These are phyloP conservation scores for Anisognathus igniventris DNA, from an alignment of 2,797 vertebrate species.

Conservation along the genomic window DNA sequence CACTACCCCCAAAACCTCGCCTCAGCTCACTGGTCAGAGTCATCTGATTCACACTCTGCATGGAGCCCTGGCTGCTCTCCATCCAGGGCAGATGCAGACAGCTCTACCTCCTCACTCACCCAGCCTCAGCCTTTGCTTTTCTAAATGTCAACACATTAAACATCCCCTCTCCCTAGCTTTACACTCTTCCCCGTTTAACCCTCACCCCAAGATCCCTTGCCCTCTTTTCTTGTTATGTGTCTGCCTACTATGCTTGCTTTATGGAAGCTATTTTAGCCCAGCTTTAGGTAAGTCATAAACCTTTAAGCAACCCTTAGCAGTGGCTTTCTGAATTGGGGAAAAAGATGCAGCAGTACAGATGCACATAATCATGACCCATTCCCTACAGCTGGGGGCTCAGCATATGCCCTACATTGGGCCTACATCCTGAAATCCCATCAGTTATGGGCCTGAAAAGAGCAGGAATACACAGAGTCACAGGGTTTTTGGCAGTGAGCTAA, in stretches of 20 bases:
- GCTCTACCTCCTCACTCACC: background rate
- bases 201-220: background rate
- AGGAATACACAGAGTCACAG: background rate
- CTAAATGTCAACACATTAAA: background rate
- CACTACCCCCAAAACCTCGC: background rate
- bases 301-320: background rate
- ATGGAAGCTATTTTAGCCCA: background rate
- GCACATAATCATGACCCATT: background rate
- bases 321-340: background rate
- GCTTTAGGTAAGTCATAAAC: background rate
- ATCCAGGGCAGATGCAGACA: background rate
- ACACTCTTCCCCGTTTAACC: background rate
- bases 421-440: background rate
- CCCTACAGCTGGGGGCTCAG: background rate
- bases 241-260: background rate
- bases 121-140: background rate
- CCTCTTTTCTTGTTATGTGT: background rate
- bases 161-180: background rate
- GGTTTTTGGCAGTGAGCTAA: background rate
- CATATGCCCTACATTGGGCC: background rate
- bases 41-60: background rate
- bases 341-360: background rate
- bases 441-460: background rate
- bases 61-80: background rate
- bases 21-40: background rate